These are phyloP conservation scores for Odontamblyopus lacepedii DNA, from an alignment of 2,797 vertebrate genomes.

Conservation along the genomic window DNA sequence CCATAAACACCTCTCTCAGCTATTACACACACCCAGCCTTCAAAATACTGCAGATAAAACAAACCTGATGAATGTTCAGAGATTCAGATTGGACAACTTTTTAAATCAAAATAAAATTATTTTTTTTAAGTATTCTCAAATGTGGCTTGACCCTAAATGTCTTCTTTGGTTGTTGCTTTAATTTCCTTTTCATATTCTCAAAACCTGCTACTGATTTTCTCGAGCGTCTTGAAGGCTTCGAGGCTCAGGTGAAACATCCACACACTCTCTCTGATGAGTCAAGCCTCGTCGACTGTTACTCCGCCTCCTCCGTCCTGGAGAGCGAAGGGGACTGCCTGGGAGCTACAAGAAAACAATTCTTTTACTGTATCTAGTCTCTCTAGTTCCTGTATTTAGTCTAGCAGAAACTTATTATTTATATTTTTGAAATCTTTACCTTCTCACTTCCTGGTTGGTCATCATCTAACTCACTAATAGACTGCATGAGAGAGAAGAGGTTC, in stretches of 20 bases:
- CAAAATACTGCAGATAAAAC: conserved; percentile 46
- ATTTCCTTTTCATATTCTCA: conserved; percentile 5
- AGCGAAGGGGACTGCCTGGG: conserved; percentile 60
- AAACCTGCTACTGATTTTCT: conserved; percentile 18
- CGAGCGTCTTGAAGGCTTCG: conserved; percentile 31
- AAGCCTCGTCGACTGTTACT: conserved; percentile 65
- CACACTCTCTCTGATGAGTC: conserved; percentile 68
- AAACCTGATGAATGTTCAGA: conserved; percentile 14
- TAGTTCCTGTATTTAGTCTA: no score
- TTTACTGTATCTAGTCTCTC: background rate
- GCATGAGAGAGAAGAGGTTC: conserved; percentile 91
- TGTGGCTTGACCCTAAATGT: conserved; percentile 35
- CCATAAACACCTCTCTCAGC: conserved; percentile 20
- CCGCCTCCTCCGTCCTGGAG: conserved; percentile 68
- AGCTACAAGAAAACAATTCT: conserved; percentile 49
- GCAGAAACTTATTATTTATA: background rate
- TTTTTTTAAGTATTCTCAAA: conserved; percentile 6
- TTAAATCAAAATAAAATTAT: background rate
- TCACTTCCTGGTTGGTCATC: conserved; percentile 65
- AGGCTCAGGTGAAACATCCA: conserved; percentile 79
- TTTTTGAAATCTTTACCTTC: conserved; percentile 54
- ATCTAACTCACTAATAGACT: conserved; percentile 88
- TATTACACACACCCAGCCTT: conserved; percentile 12
- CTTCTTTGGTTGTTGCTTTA: background rate
- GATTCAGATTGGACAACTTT: background rate